Evolutionary conservation across 2,113 vertebrate genomes (phyloP).

Genomic region (Colaptes auratus): DNA sequence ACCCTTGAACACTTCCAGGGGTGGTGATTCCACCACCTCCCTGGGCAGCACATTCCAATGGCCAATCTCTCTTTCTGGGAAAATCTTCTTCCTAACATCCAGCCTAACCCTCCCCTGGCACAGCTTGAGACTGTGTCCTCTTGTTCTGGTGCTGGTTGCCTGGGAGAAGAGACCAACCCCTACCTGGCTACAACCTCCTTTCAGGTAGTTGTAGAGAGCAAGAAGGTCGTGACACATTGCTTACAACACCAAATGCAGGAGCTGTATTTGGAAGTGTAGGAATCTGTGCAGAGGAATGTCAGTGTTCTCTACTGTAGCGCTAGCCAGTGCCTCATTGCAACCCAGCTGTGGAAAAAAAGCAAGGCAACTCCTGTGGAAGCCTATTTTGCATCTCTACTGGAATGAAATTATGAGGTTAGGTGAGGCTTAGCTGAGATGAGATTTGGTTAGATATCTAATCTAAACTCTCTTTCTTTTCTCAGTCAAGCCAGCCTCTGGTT

Average conservation of each 20-base stretch:
- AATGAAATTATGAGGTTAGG: not conserved
- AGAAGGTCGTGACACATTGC: not conserved
- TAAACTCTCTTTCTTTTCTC: not conserved
- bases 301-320: rapidly evolving
- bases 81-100: too few relatives aligned
- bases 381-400: not conserved
- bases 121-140: too few relatives aligned
- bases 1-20: too few relatives aligned
- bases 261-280: not conserved
- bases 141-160: too few relatives aligned
- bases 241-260: not conserved
- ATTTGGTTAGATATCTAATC: not conserved
- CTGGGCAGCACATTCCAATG: too few relatives aligned
- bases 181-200: too few relatives aligned
- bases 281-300: not conserved
- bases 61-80: too few relatives aligned
- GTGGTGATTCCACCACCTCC: too few relatives aligned
- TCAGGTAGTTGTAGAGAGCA: too few relatives aligned
- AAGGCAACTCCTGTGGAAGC: not conserved
- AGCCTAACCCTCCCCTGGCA: too few relatives aligned
- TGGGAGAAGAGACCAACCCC: too few relatives aligned
- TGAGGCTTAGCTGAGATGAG: not conserved
- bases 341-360: not conserved
- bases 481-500: not conserved
- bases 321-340: not conserved